Conservation (phyloP, 2,888 invertebrate species). For the Melieria crassipennis region DNA sequence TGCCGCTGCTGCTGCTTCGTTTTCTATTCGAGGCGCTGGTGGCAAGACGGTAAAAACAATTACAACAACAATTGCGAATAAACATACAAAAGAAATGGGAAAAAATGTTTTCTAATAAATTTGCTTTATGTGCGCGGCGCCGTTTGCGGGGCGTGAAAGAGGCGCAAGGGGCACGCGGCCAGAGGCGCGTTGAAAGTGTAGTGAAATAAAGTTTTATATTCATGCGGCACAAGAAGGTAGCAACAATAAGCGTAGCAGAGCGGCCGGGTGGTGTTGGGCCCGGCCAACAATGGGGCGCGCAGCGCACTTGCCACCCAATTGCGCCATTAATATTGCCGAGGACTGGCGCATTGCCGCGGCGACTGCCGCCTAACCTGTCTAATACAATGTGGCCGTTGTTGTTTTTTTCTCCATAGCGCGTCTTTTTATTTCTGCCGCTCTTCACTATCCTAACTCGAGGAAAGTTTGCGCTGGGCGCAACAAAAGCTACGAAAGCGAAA, state of each 20-base stretch:
- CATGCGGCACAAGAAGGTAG: conserved; percentile 17
- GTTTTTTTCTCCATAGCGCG: conserved; percentile 32
- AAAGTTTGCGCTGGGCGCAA: not conserved
- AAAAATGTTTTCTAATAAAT: conserved; percentile 65
- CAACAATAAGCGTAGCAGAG: too few relatives aligned
- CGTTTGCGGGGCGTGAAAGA: conserved; percentile 40
- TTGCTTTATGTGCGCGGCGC: conserved; percentile 63
- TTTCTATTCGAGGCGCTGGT: conserved; percentile 32
- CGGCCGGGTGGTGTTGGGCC: not conserved
- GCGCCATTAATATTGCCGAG: conserved; percentile 35
- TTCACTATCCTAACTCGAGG: conserved; percentile 22
- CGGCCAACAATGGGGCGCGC: not conserved
- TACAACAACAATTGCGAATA: conserved; percentile 62
- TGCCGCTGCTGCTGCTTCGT: conserved; percentile 29
- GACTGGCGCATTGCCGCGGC: conserved; percentile 3
- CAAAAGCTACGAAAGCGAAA: not conserved
- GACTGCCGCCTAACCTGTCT: conserved; percentile 46
- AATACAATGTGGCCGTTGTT: conserved; percentile 58
- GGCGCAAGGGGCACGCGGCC: conserved; percentile 13
- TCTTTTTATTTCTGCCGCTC: not conserved
- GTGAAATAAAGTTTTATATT: conserved; percentile 45
- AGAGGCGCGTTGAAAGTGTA: conserved; percentile 32
- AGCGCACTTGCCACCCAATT: conserved; percentile 31
- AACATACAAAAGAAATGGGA: conserved; percentile 60
- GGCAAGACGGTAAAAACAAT: conserved; percentile 58